phyloP scores from a whole-genome alignment of 2,888 invertebrate species.

The Cylindroiulus punctatus region DNA sequence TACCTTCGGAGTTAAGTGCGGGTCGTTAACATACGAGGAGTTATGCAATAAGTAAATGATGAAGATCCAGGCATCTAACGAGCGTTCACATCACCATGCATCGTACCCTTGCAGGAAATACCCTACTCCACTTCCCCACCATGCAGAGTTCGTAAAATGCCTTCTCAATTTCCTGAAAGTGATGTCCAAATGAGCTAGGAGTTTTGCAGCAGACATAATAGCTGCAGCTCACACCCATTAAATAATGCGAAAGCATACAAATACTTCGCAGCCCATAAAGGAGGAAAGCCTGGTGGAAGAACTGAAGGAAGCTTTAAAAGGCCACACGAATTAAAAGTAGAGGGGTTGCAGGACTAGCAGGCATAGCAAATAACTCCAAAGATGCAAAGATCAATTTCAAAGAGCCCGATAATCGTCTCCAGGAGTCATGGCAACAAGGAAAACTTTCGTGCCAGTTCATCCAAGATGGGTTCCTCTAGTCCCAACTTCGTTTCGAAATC shows the following conservation, averaged over 20 bases:
- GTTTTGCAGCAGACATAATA: not conserved
- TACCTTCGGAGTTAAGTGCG: not conserved
- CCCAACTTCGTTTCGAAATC: too few relatives aligned
- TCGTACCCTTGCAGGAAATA: not conserved
- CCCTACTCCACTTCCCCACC: not conserved
- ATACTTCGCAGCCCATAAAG: slow-evolving; percentile 14
- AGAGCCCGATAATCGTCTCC: slow-evolving; percentile 15
- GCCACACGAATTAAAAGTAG: not conserved
- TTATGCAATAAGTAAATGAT: slow-evolving; percentile 11
- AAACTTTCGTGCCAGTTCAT: not conserved
- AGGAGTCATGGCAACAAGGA: not conserved
- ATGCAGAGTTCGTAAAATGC: not conserved
- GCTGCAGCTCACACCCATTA: not conserved
- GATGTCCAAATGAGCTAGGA: not conserved
- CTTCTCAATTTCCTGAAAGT: slow-evolving; percentile 22
- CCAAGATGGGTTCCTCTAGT: too few relatives aligned
- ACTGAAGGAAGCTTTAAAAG: not conserved
- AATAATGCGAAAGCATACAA: not conserved
- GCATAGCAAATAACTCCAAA: slow-evolving; percentile 12
- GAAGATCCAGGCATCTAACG: not conserved
- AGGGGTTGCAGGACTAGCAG: slow-evolving; percentile 18
- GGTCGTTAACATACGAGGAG: slow-evolving; percentile 2
- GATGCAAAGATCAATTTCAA: slow-evolving; percentile 45
- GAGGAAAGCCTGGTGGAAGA: not conserved
- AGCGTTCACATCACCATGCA: not conserved